Base-by-base conservation (phyloP, 2,888 invertebrate genomes). In the Ditylenchus weischeri region DNA sequence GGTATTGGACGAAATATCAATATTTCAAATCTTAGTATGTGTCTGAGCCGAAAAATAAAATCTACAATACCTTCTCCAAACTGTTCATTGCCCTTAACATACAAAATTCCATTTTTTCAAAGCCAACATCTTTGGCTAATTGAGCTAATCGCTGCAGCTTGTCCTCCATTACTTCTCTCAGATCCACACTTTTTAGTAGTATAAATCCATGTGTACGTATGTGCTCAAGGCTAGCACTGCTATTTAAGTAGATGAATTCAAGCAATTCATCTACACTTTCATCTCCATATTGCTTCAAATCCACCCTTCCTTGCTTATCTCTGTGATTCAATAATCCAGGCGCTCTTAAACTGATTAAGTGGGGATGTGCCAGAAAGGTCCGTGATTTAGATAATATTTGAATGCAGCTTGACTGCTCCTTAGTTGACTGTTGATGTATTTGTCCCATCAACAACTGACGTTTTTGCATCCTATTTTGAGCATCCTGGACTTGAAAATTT, bases 241-340 rank as follows among this genome's bases (percentile, higher is more conserved):
- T 62, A n/a, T 48, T 48, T 8, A 47, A 15, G 29, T 62, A 62
- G 19, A 62, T 8, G 48, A 62, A 62, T 62, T 62, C 62, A 11
- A 62, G 2, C n/a, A 62, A 29, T 47, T 62, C 47, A 8, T 18
- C 13, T 21, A 48, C 62, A n/a, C 43, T 47, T 38, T 48, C 19
- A 29, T 62, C 62, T 11, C 29, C 48, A 47, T 47, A 47, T 47
- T 62, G 3, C 8, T n/a, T 47, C 38, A 43, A n/a, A 29, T 62
- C 23, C n/a, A 21, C 49, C 11, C 47, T 62, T 19, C 48, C 38
- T 21, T 36, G 19, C 35, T 23, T 11, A 19, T 59, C 35, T 13
- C 35, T 13, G 10, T 36, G 6, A 2, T 35, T n/a, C 2, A 62
- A n/a, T n/a, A 62, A 10, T 6, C 19, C 11, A 19, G 62, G 47